phyloP scores from a whole-genome alignment of 2,797 vertebrate species.

The Ptychadena robeensis region DNA sequence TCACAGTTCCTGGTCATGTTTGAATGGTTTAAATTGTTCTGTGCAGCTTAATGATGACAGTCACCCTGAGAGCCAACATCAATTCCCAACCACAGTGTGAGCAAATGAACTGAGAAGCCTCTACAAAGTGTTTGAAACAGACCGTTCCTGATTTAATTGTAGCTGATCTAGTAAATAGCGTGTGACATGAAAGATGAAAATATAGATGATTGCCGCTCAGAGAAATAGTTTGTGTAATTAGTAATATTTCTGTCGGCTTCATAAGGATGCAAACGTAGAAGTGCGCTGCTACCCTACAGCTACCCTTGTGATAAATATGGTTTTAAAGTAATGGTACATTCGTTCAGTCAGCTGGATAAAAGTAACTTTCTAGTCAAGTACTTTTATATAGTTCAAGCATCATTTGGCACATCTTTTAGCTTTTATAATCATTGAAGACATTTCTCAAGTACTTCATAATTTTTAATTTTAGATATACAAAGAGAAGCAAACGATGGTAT shows the following conservation, averaged over 20 bases:
- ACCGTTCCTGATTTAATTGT: conserved; percentile 29
- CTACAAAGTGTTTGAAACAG: conserved; percentile 28
- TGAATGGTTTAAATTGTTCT: conserved; percentile 18
- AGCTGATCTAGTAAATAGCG: conserved; percentile 13
- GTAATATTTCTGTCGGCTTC: neutral
- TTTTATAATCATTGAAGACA: neutral
- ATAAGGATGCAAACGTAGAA: neutral
- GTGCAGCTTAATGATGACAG: conserved; percentile 16
- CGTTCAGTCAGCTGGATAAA: neutral
- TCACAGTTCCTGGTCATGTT: conserved; percentile 11
- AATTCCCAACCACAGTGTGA: conserved; percentile 1
- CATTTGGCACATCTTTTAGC: neutral
- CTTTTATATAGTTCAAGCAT: neutral
- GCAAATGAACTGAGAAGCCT: conserved; percentile 29
- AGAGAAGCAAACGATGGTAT: neutral
- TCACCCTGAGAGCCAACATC: conserved; percentile 1
- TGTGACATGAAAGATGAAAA: conserved; percentile 28
- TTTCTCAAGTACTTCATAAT: neutral
- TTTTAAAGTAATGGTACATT: neutral
- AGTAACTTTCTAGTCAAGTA: neutral
- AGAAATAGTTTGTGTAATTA: conserved; percentile 39
- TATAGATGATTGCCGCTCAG: conserved; percentile 15
- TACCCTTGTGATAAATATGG: neutral
- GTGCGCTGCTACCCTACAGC: neutral
- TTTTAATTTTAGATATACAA: neutral